phyloP scores from a whole-genome alignment of 2,888 invertebrate genomes.

The Machimus rusticus region DNA sequence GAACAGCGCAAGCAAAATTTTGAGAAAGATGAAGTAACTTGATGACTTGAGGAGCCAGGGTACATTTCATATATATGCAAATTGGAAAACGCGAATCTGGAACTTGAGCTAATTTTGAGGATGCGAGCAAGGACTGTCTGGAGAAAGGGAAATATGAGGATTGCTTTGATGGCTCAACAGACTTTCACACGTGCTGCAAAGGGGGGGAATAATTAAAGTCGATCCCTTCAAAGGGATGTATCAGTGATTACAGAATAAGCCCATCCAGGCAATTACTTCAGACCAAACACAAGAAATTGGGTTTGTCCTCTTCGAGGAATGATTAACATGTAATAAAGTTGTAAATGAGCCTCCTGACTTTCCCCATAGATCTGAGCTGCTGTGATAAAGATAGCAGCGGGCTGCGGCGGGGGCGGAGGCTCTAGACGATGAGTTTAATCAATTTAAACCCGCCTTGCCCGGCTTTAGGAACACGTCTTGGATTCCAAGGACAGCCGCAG shows the following conservation, averaged over 20 bases:
- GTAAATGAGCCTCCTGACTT: conserved; percentile 28
- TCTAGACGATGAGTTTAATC: not conserved
- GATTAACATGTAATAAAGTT: conserved; percentile 42
- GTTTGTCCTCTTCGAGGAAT: conserved; percentile 30
- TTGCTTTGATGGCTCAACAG: not conserved
- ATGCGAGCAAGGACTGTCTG: not conserved
- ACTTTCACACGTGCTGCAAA: not conserved
- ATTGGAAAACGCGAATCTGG: not conserved
- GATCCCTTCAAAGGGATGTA: not conserved
- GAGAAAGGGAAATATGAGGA: not conserved
- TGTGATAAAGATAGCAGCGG: conserved; percentile 11
- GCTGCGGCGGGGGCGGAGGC: not conserved
- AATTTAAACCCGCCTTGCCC: not conserved
- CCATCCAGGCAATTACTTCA: conserved; percentile 25
- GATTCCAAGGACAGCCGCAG: not conserved
- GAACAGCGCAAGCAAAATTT: not conserved
- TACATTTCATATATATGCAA: not conserved
- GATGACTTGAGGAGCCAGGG: not conserved
- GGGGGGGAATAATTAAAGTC: not conserved
- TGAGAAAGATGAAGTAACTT: not conserved
- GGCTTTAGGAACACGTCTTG: not conserved
- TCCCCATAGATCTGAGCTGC: conserved; percentile 4
- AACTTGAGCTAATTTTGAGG: not conserved
- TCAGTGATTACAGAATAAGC: conserved; percentile 17
- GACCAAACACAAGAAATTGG: conserved; percentile 40